Evolutionary conservation across 2,797 vertebrate genomes (phyloP), one percentile per base, ranked within the genome.

Genomic region (Rousettus madagascariensis): DNA sequence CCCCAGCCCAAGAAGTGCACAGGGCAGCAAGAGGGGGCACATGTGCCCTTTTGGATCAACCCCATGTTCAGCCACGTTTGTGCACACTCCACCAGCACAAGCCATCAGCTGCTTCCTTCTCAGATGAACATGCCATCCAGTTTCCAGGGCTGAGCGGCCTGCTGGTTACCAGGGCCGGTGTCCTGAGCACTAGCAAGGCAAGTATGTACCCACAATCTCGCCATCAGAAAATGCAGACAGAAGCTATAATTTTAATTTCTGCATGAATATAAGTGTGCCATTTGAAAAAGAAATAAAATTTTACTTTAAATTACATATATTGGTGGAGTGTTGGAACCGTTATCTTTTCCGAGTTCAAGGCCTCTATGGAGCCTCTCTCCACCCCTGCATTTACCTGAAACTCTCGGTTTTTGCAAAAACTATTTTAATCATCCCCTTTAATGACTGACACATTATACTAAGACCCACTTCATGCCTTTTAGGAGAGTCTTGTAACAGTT

Each of bases 11-110:
- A 74, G 57, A 71, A 88, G 77, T 63, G 41, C n/a, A 53, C 26
- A 59, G 68, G 55, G 74, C 59, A 82, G 87, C 72, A 82, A 83
- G 53, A 82, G 85, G 72, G 88, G 87, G 77, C 20, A 68, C 79
- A 92, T 83, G 77, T 79, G 68, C 82, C 63, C 89, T 75, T 87
- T 57, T 71, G 96, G 95, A 95, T 80, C 90, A 36, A 16, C 1
- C 41, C 86, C 82, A 33, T 1, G 12, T 38, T 59, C 51, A 33
- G 82, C 68, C 41, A 85, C 57, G 26, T 79, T 77, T 69, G 79
- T 68, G 57, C 77, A 80, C 86, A 26, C n/a, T 38, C 86, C 74
- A 74, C 89, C 49, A 83, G 94, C 78, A 77, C 55, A 49, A 43
- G 86, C 94, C 41, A 49, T 80, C 12, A 86, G 85, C 79, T 53